Evolutionary conservation across 2,888 invertebrate genomes (phyloP).

Genomic region (Ectropis crepuscularia): DNA sequence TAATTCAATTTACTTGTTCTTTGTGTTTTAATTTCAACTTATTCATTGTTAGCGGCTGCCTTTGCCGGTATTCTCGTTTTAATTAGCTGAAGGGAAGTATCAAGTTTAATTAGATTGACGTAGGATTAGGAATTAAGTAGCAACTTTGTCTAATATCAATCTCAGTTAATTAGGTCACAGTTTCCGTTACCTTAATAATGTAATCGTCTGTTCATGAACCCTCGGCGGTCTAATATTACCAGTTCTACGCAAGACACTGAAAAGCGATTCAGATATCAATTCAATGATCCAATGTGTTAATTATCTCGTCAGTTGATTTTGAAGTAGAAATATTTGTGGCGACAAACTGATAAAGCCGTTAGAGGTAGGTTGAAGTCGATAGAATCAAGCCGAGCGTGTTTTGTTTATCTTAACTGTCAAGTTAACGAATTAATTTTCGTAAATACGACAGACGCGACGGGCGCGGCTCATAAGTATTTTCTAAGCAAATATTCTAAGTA

Average conservation of each 20-base stretch:
- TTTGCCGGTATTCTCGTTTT: slow-evolving; percentile 41
- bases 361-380: slow-evolving; percentile 19
- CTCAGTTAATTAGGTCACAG: slow-evolving; percentile 21
- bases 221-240: no score
- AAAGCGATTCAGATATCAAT: no score
- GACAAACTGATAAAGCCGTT: slow-evolving; percentile 12
- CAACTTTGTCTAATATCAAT: slow-evolving; percentile 24
- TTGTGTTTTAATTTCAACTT: slow-evolving; percentile 47
- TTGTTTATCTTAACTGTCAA: slow-evolving; percentile 36
- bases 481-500: slow-evolving; percentile 35
- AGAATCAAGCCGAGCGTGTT: slow-evolving; percentile 29
- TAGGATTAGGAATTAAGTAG: slow-evolving; percentile 27
- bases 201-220: slow-evolving; percentile 15
- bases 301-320: slow-evolving; percentile 1
- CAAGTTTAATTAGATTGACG: slow-evolving; percentile 35
- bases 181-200: slow-evolving; percentile 20
- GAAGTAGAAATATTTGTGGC: slow-evolving; percentile 2
- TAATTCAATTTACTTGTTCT: slow-evolving; percentile 51
- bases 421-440: slow-evolving; percentile 33
- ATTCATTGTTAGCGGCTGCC: slow-evolving; percentile 45
- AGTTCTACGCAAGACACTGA: no score
- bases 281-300: neutral
- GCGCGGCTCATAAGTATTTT: slow-evolving; percentile 22
- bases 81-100: slow-evolving; percentile 39
- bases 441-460: slow-evolving; percentile 10